Evolutionary conservation across 2,888 invertebrate genomes (phyloP).

Genomic region (Scrobipalpa atriplicella): DNA sequence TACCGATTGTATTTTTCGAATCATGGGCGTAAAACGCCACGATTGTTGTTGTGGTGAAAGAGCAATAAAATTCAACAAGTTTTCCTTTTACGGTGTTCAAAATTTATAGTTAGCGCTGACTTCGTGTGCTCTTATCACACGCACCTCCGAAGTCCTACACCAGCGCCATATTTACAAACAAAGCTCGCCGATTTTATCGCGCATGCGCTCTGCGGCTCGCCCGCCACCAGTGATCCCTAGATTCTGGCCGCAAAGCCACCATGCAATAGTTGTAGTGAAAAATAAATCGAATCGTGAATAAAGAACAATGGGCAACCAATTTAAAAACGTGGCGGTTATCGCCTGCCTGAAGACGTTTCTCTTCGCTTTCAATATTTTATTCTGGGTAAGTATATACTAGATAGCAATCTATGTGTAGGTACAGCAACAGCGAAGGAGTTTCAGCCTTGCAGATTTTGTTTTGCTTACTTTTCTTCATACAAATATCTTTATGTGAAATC

Average conservation of each 20-base stretch:
- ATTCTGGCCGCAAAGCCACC: neutral
- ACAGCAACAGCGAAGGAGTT: neutral
- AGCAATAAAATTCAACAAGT: slow-evolving; percentile 3
- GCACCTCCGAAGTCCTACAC: neutral
- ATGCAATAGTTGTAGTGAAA: slow-evolving; percentile 7
- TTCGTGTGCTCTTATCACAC: slow-evolving; percentile 31
- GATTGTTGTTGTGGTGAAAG: neutral
- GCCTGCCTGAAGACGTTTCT: slow-evolving; percentile 90
- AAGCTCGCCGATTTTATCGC: slow-evolving; percentile 58
- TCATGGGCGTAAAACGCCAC: neutral
- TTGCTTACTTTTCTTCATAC: neutral
- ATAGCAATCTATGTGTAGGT: too few relatives aligned
- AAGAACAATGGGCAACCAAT: slow-evolving; percentile 85
- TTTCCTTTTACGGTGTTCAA: slow-evolving; percentile 24
- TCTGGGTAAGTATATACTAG: slow-evolving; percentile 94
- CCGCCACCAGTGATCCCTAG: neutral
- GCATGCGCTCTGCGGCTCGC: slow-evolving; percentile 58
- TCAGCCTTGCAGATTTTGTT: neutral
- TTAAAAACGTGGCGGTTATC: slow-evolving; percentile 88
- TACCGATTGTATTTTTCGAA: neutral
- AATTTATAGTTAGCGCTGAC: slow-evolving; percentile 26
- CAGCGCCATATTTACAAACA: slow-evolving; percentile 53
- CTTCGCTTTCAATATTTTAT: slow-evolving; percentile 90
- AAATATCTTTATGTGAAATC: neutral
- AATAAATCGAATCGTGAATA: neutral